A percentile compares a stretch with the other conserved stretches of the same genome.
These are phyloP conservation scores for Cydia fagiglandana DNA, from an alignment of 1,140 invertebrate species.

Conservation along the genomic window DNA sequence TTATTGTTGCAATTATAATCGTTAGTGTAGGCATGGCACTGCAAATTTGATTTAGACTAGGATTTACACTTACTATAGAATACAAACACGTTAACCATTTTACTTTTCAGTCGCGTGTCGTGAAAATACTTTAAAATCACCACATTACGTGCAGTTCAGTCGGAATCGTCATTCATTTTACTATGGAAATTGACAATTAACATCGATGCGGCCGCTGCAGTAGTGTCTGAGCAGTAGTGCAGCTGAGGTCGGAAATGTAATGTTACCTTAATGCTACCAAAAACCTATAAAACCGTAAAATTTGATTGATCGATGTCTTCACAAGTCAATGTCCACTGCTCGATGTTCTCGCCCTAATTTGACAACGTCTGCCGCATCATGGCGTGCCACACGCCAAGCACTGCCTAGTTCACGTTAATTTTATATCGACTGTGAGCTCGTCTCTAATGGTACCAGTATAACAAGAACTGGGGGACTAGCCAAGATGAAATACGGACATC, in stretches of 20 bases:
- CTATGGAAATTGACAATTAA: no score
- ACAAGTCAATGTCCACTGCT: conserved; percentile 22
- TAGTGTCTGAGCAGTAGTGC: no score
- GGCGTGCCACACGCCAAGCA: conserved; percentile 56
- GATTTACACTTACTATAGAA: not conserved
- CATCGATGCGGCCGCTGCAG: no score
- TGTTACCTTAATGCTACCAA: not conserved
- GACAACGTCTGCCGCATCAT: conserved; percentile 44
- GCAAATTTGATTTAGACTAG: not conserved
- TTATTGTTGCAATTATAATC: not conserved
- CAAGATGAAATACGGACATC: no score
- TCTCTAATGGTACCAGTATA: conserved; percentile 3
- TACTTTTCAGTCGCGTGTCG: not conserved
- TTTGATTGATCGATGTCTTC: conserved; percentile 29
- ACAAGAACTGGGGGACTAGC: not conserved
- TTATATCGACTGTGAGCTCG: not conserved
- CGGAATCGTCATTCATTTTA: no score
- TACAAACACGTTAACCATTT: not conserved
- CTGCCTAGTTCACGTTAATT: not conserved
- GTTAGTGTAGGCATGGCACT: not conserved
- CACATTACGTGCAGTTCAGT: no score
- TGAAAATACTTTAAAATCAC: no score
- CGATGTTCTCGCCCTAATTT: conserved; percentile 40
- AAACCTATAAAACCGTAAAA: conserved; percentile 24
- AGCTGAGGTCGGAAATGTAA: no score